Evolutionary conservation across 2,888 invertebrate genomes (phyloP).

Genomic region (Frankliniella fusca): DNA sequence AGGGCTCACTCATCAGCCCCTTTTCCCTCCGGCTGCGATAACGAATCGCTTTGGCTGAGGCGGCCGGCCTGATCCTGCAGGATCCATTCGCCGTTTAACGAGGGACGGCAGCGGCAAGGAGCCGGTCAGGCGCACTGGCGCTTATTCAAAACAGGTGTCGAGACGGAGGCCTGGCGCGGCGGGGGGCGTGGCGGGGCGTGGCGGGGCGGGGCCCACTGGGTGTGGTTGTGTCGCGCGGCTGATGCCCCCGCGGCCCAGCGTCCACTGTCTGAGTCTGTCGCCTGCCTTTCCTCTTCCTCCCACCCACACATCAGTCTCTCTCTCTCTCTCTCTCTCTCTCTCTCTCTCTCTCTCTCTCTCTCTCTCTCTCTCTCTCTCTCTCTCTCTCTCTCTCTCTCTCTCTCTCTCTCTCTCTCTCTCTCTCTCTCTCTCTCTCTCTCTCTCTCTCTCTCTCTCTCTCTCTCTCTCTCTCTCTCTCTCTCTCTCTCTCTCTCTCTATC

Average conservation of each 20-base stretch:
- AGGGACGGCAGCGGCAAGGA: background rate
- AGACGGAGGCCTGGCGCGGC: background rate
- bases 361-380: background rate
- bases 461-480: background rate
- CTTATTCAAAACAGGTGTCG: conserved; percentile 10
- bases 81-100: background rate
- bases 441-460: background rate
- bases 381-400: background rate
- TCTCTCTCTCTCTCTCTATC: background rate
- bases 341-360: background rate
- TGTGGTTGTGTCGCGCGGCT: too few relatives aligned
- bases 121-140: background rate
- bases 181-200: background rate
- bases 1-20: too few relatives aligned
- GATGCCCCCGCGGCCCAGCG: too few relatives aligned
- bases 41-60: too few relatives aligned
- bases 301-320: background rate
- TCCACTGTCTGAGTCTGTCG: too few relatives aligned
- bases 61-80: too few relatives aligned
- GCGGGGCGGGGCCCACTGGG: too few relatives aligned
- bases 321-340: background rate
- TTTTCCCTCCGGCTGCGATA: too few relatives aligned
- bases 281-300: too few relatives aligned
- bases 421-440: background rate
- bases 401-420: background rate